Percentiles rank a stretch among this genome's conserved stretches.
phyloP scores from a whole-genome alignment of 2,888 invertebrate species.

The Agriotes lineatus region DNA sequence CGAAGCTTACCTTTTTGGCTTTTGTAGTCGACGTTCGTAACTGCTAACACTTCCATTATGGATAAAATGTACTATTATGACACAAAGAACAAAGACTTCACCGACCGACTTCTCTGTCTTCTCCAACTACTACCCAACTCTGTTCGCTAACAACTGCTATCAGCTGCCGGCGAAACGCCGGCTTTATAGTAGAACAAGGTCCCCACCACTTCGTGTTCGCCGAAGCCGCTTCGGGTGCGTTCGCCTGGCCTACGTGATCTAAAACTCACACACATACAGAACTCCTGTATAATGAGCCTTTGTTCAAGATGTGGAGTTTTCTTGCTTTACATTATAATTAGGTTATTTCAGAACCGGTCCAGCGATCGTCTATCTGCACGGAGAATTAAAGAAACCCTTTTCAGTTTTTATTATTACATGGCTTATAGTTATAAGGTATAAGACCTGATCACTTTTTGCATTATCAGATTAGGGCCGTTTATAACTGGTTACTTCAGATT shows the following conservation, averaged over 20 bases:
- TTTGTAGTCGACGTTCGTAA: constrained; percentile 42
- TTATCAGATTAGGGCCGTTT: no score
- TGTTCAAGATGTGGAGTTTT: constrained; percentile 41
- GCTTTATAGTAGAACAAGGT: constrained; percentile 31
- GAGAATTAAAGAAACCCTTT: background rate
- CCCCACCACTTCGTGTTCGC: constrained; percentile 6
- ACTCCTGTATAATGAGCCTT: constrained; percentile 44
- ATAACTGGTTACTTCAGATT: no score
- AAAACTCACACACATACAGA: constrained; percentile 41
- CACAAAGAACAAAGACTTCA: constrained; percentile 43
- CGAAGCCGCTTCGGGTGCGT: constrained; percentile 3
- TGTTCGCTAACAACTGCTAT: constrained; percentile 33
- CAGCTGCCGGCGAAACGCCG: constrained; percentile 38
- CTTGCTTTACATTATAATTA: constrained; percentile 41
- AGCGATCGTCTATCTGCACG: constrained; percentile 23
- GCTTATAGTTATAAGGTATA: no score
- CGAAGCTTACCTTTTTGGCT: constrained; percentile 42
- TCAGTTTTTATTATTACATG: background rate
- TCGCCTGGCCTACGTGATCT: constrained; percentile 47
- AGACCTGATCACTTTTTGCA: no score
- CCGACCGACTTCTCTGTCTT: constrained; percentile 1
- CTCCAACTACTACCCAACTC: constrained; percentile 11
- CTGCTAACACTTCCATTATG: constrained; percentile 45
- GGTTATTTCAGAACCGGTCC: constrained; percentile 38
- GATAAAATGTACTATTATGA: constrained; percentile 13